Conservation (phyloP, 2,797 vertebrate species). For the Gorsachius magnificus region DNA sequence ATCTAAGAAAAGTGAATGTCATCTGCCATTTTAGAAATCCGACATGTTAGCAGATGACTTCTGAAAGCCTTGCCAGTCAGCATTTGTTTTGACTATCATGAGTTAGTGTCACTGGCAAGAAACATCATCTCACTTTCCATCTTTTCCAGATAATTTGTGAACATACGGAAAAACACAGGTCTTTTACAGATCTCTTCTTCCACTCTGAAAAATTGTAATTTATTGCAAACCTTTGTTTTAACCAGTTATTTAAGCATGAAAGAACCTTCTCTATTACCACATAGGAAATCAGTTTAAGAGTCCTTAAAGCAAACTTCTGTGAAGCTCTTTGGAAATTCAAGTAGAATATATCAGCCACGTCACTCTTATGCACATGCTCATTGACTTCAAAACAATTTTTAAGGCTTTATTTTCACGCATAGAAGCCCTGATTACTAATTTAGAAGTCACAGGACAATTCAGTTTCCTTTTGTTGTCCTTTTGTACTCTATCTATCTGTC, state of each 20-base stretch:
- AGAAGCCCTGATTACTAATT: neutral
- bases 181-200: neutral
- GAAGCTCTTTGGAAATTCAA: neutral
- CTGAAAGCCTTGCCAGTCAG: neutral
- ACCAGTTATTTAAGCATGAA: neutral
- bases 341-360: neutral
- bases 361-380: neutral
- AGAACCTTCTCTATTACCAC: neutral
- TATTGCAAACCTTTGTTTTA: neutral
- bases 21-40: constrained; percentile 14
- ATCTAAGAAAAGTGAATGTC: neutral
- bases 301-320: neutral
- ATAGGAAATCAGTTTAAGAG: neutral
- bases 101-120: neutral
- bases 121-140: neutral
- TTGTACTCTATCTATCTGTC: no score
- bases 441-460: neutral
- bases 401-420: neutral
- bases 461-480: neutral
- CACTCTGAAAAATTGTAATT: neutral
- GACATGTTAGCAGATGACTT: neutral
- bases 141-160: neutral
- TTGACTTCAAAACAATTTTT: neutral
- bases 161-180: neutral
- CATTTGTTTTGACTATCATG: constrained; percentile 30